A percentile compares a stretch with the other conserved stretches of the same genome.
Conservation (phyloP, 2,113 vertebrate genomes). For the Larimichthys polyactis region DNA sequence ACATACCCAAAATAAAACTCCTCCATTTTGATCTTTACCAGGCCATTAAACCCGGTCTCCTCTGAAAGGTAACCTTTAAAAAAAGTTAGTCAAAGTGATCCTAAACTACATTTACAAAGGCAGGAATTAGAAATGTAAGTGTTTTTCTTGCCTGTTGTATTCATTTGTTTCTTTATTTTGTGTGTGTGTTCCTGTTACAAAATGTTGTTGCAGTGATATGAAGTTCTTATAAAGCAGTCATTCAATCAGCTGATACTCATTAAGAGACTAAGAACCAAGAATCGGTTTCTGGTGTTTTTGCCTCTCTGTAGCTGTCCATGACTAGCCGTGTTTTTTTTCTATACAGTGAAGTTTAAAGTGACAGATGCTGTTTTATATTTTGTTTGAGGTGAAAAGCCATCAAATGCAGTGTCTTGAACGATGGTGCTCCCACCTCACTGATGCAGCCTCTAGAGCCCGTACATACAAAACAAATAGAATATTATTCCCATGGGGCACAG, state of each 20-base stretch:
- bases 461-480: background rate
- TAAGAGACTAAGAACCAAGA: background rate
- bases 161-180: background rate
- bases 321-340: background rate
- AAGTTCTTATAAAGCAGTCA: too few relatives aligned
- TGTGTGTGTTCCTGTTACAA: background rate
- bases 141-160: background rate
- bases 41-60: background rate
- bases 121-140: background rate
- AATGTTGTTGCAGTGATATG: background rate
- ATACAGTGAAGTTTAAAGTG: conserved; percentile 10
- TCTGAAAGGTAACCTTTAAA: background rate
- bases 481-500: conserved; percentile 4
- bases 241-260: background rate
- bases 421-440: background rate
- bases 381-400: background rate
- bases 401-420: background rate
- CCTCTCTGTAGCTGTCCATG: background rate
- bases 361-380: background rate
- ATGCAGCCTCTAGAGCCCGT: background rate
- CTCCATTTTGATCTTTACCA: background rate
- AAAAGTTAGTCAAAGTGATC: background rate
- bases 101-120: background rate
- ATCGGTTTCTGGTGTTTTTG: background rate
- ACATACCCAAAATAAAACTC: too few relatives aligned